These are phyloP conservation scores for Bubo scandiacus DNA, from an alignment of 2,113 vertebrate genomes.

Conservation along the genomic window DNA sequence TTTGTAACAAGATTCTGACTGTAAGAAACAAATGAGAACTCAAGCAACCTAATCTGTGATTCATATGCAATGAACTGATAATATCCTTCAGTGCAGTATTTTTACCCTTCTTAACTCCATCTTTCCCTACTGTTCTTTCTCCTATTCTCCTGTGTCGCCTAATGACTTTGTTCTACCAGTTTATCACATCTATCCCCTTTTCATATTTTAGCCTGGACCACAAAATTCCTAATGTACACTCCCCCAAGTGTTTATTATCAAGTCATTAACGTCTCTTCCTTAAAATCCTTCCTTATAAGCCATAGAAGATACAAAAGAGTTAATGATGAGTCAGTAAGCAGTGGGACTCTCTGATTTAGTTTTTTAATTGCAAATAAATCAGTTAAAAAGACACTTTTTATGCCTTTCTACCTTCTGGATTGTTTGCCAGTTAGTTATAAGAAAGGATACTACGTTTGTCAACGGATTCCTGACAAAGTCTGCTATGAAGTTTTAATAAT, in stretches of 20 bases:
- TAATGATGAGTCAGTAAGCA: not conserved
- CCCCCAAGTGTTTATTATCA: not conserved
- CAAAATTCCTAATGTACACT: not conserved
- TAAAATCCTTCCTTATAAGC: not conserved
- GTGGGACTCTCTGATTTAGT: not conserved
- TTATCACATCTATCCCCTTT: not conserved
- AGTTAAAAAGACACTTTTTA: not conserved
- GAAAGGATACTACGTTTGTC: not conserved
- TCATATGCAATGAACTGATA: not conserved
- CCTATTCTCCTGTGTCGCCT: not conserved
- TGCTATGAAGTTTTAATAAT: not conserved
- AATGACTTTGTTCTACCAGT: not conserved
- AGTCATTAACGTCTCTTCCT: not conserved
- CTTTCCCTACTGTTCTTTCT: not conserved
- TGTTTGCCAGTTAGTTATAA: not conserved
- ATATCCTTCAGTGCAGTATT: not conserved
- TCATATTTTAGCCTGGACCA: not conserved
- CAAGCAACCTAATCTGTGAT: not conserved
- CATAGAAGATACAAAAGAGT: not conserved
- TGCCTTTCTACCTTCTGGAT: not conserved
- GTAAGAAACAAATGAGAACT: not conserved
- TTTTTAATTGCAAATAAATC: not conserved
- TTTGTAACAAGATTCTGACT: not conserved
- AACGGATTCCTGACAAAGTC: not conserved
- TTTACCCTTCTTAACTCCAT: not conserved